phyloP scores from a whole-genome alignment of 2,888 invertebrate species.

The Margaritifera margaritifera region DNA sequence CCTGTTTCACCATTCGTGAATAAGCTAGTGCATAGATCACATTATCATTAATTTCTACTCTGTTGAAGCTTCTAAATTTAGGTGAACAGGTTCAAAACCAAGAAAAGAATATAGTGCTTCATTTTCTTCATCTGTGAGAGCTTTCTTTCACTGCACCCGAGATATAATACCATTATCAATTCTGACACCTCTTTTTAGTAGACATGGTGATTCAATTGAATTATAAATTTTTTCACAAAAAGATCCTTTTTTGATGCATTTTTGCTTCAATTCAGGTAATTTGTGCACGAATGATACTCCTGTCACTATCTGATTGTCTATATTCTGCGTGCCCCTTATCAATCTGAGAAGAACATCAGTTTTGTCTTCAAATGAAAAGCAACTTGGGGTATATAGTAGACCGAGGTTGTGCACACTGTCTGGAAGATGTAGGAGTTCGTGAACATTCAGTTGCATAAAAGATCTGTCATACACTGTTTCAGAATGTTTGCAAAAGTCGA shows the following conservation, averaged over 20 bases:
- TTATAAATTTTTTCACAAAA: conserved; percentile 22
- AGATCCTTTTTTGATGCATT: conserved; percentile 20
- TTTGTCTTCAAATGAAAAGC: conserved; percentile 39
- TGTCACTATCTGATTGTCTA: conserved; percentile 32
- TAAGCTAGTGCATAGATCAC: conserved; percentile 23
- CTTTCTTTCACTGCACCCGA: conserved; percentile 21
- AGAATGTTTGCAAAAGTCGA: conserved; percentile 16
- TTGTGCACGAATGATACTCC: conserved; percentile 37
- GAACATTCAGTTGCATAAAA: conserved; percentile 33
- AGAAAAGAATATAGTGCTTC: conserved; percentile 2
- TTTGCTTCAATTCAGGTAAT: conserved; percentile 33
- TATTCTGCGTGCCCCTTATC: conserved; percentile 33
- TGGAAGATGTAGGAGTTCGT: conserved; percentile 35
- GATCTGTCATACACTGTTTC: conserved; percentile 14
- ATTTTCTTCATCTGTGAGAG: conserved; percentile 17
- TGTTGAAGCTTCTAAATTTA: conserved; percentile 5
- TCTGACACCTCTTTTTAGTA: conserved; percentile 15
- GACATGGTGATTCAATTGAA: conserved; percentile 19
- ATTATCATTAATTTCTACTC: conserved; percentile 14
- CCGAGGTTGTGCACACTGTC: conserved; percentile 33
- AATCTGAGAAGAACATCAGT: conserved; percentile 28
- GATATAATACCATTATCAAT: conserved; percentile 15
- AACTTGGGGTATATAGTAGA: conserved; percentile 33
- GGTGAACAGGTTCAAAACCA: conserved; percentile 13
- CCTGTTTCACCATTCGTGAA: conserved; percentile 26